phyloP scores from a whole-genome alignment of 2,888 invertebrate genomes.

The Lasius platythorax region DNA sequence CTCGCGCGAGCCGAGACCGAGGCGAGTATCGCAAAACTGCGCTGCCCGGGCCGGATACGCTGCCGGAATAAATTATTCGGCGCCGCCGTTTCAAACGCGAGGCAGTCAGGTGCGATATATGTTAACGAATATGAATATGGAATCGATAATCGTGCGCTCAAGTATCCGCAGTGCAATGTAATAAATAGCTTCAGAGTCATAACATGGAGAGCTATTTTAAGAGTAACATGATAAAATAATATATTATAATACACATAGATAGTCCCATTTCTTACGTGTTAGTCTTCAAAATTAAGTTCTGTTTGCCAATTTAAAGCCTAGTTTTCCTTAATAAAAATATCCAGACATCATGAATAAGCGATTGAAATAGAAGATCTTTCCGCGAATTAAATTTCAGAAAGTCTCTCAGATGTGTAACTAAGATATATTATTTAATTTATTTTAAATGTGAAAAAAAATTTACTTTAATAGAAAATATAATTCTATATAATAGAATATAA shows the following conservation, averaged over 20 bases:
- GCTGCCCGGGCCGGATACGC: constrained; percentile 46
- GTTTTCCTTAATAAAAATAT: neutral
- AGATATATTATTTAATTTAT: too few relatives aligned
- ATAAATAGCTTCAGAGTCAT: neutral
- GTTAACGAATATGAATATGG: constrained; percentile 29
- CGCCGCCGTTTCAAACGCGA: constrained; percentile 29
- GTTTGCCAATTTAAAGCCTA: neutral
- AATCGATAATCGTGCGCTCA: constrained; percentile 12
- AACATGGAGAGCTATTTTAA: neutral
- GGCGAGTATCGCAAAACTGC: constrained; percentile 42
- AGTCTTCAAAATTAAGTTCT: neutral
- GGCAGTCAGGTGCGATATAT: constrained; percentile 42
- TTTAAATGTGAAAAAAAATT: too few relatives aligned
- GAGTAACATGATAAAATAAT: neutral
- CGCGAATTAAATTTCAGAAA: too few relatives aligned
- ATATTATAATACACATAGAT: neutral
- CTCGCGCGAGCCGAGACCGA: constrained; percentile 44
- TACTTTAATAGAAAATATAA: neutral
- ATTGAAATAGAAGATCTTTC: neutral
- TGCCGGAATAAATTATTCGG: constrained; percentile 57
- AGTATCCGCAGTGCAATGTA: too few relatives aligned
- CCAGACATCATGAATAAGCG: neutral
- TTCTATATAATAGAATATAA: neutral
- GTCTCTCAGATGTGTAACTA: too few relatives aligned
- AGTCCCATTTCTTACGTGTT: neutral